phyloP scores from a whole-genome alignment of 1,140 invertebrate genomes.

The Drosophila malerkotliana region DNA sequence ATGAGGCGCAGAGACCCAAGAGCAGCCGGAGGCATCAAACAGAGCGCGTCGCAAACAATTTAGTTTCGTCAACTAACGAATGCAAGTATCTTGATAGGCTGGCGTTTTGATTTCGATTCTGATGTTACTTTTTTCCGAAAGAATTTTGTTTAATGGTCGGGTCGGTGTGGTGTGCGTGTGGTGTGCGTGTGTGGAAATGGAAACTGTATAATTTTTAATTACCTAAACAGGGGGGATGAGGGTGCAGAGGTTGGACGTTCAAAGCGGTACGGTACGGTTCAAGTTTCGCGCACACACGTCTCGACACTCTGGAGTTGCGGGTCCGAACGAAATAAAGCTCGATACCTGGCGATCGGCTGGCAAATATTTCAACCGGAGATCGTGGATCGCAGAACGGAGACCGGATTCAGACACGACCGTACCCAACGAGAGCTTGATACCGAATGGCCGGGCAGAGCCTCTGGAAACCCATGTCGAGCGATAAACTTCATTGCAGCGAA shows the following conservation, averaged over 20 bases:
- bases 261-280: constrained; percentile 9
- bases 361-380: constrained; percentile 2
- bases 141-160: neutral
- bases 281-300: constrained; percentile 39
- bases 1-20: constrained; percentile 29
- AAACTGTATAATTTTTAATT: constrained; percentile 52
- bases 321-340: constrained; percentile 31
- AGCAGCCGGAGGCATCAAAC: constrained; percentile 5
- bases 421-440: constrained; percentile 57
- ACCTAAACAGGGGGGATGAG: constrained; percentile 24
- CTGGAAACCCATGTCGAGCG: constrained; percentile 15
- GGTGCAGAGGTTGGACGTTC: constrained; percentile 23
- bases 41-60: constrained; percentile 40
- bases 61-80: constrained; percentile 38
- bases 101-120: constrained; percentile 22
- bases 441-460: constrained; percentile 58
- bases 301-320: constrained; percentile 36
- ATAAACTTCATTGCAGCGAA: constrained; percentile 27
- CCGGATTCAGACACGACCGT: constrained; percentile 50
- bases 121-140: constrained; percentile 8
- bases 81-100: constrained; percentile 45
- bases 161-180: neutral
- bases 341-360: constrained; percentile 34
- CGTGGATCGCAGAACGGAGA: constrained; percentile 18
- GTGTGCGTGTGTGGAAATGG: constrained; percentile 24